Evolutionary conservation across 2,113 vertebrate species (phyloP).

Genomic region (Arenaria interpres): DNA sequence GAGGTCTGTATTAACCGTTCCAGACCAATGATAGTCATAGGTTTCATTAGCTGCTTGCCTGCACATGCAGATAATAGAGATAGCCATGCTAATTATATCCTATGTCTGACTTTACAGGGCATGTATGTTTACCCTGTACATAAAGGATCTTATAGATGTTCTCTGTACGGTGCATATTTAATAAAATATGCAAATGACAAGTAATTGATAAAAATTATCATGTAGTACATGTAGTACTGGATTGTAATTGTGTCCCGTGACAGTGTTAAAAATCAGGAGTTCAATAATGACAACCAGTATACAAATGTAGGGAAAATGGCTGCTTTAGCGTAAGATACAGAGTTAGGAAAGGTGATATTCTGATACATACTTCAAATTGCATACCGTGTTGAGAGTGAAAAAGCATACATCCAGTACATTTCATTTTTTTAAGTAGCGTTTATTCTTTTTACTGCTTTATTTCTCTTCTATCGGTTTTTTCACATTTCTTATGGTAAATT

Average conservation of each 20-base stretch:
- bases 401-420: not conserved
- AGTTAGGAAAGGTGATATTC: not conserved
- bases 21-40: not conserved
- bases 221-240: not conserved
- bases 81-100: not conserved
- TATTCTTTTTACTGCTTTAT: not conserved
- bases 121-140: not conserved
- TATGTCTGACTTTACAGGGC: not conserved
- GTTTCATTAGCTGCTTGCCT: not conserved
- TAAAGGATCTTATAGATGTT: not conserved
- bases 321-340: not conserved
- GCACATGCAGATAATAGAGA: not conserved
- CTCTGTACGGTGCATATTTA: not conserved
- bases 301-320: not conserved
- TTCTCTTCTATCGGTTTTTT: not conserved
- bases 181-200: not conserved
- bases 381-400: not conserved
- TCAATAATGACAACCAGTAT: not conserved
- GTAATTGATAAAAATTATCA: not conserved
- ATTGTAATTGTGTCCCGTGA: not conserved
- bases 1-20: not conserved
- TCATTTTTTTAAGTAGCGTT: not conserved
- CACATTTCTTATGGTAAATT: not conserved
- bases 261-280: not conserved
- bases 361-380: not conserved